phyloP scores from a whole-genome alignment of 2,888 invertebrate genomes.

The Andrena chrysosceles region DNA sequence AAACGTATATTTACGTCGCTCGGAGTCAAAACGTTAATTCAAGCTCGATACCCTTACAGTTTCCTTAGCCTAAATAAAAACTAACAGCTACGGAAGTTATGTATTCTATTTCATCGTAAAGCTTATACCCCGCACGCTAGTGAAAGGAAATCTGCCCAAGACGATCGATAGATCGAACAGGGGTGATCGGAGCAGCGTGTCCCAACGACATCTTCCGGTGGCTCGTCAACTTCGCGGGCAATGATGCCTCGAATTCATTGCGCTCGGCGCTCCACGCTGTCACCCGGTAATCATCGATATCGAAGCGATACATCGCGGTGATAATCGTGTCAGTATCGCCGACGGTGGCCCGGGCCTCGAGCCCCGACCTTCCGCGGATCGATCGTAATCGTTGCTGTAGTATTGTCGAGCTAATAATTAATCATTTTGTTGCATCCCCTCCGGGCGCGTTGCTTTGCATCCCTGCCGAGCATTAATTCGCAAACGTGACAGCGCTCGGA shows the following conservation, averaged over 20 bases:
- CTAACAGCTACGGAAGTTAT: too few species aligned
- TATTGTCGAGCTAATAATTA: constrained; percentile 28
- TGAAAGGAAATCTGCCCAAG: neutral
- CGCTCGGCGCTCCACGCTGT: constrained; percentile 14
- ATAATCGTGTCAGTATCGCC: constrained; percentile 46
- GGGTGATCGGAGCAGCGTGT: neutral
- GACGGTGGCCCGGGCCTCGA: neutral
- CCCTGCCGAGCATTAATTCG: too few species aligned
- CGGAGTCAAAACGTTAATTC: too few species aligned
- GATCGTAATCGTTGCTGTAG: constrained; percentile 34
- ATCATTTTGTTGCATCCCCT: constrained; percentile 25
- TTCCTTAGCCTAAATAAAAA: too few species aligned
- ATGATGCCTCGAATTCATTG: constrained; percentile 20
- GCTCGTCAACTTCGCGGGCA: constrained; percentile 1
- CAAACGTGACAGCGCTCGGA: too few species aligned
- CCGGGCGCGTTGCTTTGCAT: too few species aligned
- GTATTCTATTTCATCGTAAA: too few species aligned
- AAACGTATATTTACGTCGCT: too few species aligned
- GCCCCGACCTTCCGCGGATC: constrained; percentile 38
- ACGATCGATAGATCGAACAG: neutral
- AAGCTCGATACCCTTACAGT: too few species aligned
- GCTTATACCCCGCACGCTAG: too few species aligned
- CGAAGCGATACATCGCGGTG: constrained; percentile 34
- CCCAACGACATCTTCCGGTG: neutral
- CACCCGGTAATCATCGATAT: constrained; percentile 44